Base-by-base conservation (phyloP, 2,888 invertebrate genomes). In the Ischnura elegans region DNA sequence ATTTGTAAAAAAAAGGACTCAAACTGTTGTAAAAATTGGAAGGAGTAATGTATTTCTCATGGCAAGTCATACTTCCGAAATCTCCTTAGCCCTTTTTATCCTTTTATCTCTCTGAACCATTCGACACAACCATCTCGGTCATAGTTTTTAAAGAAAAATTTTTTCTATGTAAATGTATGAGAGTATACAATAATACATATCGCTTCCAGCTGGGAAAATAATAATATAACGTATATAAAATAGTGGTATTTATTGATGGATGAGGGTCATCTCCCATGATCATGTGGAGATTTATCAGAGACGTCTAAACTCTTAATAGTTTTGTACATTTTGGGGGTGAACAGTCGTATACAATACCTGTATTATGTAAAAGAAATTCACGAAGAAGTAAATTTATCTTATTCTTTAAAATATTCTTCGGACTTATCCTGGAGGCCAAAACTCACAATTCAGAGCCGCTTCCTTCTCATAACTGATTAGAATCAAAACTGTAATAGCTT, bases 161-260 rank as follows among this genome's bases (percentile, higher is more conserved):
- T 90, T 55, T 87, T 66, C 66, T 93, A 90, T 90, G 87, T 87
- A 85, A 90, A 87, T 87, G 90, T 84, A 93, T 90, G 90, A 90
- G 90, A 93, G 90, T 90, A 87, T 93, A 76, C 87, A 84, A 93
- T 66, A 93, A 94, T 94, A 94, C 94, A 94, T 94, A 94, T 94
- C 94, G 94, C 94, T 94, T 94, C 94, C 94, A 94, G 93, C 94
- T 93, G 93, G 94, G 93, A 94, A 90, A 90, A 90, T 90, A 90
- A 90, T 90, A 61, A 90, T 90, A 90, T 90, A 61, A 93, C 93
- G 93, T 94, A 94, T 76, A 76, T 87, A 94, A 94, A 94, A 93
- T 94, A 94, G 93, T 93, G 93, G 93, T 94, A 94, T 93, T 85
- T 94, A 93, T 94, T 94, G 93, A 94, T 93, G 93, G 85, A 55